Percentiles rank a stretch among this genome's conserved stretches.
Evolutionary conservation across 2,888 invertebrate species (phyloP).

Genomic region (Patella depressa): DNA sequence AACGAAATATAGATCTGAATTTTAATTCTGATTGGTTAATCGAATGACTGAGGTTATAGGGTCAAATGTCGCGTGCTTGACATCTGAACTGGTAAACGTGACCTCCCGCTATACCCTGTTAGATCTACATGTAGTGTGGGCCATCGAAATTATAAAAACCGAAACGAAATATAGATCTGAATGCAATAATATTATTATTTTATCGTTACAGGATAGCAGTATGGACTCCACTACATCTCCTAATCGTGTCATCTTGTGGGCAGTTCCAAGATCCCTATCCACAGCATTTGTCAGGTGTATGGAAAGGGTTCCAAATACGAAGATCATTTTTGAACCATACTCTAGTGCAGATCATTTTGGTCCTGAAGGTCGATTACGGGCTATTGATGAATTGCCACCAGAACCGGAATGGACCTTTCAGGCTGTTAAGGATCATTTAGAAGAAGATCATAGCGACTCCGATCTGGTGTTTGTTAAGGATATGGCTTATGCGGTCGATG

Average conservation of each 20-base stretch:
- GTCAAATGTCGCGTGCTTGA: too few species aligned
- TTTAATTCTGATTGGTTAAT: too few species aligned
- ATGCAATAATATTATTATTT: too few species aligned
- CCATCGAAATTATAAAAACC: too few species aligned
- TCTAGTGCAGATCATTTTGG: background rate
- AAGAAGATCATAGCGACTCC: background rate
- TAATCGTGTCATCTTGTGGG: background rate
- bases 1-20: too few species aligned
- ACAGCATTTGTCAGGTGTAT: background rate
- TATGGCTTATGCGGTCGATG: constrained; percentile 2
- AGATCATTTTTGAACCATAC: background rate
- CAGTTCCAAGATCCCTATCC: background rate
- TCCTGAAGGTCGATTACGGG: background rate
- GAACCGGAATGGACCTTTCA: background rate
- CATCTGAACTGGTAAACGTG: too few species aligned
- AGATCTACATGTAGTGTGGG: too few species aligned
- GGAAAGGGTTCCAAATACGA: background rate
- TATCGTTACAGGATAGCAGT: too few species aligned
- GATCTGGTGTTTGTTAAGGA: background rate
- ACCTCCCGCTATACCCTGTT: too few species aligned
- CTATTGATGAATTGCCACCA: background rate
- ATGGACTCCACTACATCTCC: too few species aligned
- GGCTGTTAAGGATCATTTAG: background rate
- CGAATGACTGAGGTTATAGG: too few species aligned
- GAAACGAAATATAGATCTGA: too few species aligned